Percentiles rank a stretch among this genome's conserved stretches.
phyloP scores from a whole-genome alignment of 2,797 vertebrate species.

The Poeciliopsis turneri region DNA sequence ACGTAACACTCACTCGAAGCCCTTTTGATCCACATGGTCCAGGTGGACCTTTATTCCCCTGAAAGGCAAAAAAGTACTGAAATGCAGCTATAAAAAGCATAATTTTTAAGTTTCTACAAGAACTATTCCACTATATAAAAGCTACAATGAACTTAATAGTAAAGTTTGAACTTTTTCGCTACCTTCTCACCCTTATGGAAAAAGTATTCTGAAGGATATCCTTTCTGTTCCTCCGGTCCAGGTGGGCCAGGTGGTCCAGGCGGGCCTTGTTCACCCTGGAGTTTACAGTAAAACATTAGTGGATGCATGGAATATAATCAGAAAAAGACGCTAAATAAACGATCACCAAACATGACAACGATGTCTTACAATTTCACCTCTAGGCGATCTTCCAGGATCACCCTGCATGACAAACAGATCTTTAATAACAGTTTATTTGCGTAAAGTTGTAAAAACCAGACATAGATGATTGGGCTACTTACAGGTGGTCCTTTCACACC shows the following conservation, averaged over 20 bases:
- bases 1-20: constrained; percentile 44
- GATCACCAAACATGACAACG: constrained; percentile 10
- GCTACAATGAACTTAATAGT: background rate
- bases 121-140: background rate
- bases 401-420: constrained; percentile 74
- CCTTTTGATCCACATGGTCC: constrained; percentile 72
- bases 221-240: constrained; percentile 74
- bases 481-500: constrained; percentile 66
- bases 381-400: constrained; percentile 80
- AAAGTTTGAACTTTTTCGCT: background rate
- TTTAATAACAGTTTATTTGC: background rate
- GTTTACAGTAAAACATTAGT: background rate
- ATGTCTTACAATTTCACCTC: constrained; percentile 85
- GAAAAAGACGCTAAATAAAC: background rate
- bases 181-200: constrained; percentile 71
- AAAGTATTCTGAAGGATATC: constrained; percentile 43
- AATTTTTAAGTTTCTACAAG: background rate
- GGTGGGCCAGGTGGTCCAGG: constrained; percentile 55
- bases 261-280: constrained; percentile 84
- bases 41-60: constrained; percentile 67
- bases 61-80: constrained; percentile 8
- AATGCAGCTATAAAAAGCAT: background rate
- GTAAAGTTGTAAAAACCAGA: background rate
- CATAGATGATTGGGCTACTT: constrained; percentile 42
- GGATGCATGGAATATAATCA: background rate